Percentiles rank a stretch among this genome's conserved stretches.
phyloP scores from a whole-genome alignment of 2,797 vertebrate genomes.

The Dromococcyx pavoninus region DNA sequence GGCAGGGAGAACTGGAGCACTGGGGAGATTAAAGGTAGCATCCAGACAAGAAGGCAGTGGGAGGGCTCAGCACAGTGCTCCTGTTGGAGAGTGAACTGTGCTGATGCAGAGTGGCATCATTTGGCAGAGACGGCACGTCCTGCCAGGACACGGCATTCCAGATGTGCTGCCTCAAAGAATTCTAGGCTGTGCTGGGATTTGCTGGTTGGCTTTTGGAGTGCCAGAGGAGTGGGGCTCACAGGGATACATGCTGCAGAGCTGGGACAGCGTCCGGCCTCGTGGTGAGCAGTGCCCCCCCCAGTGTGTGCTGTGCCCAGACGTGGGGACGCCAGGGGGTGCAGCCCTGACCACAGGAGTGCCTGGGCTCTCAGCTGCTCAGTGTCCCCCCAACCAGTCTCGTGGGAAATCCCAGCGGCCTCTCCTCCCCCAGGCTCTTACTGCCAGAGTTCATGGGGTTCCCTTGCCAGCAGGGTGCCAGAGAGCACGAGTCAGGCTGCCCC shows the following conservation, averaged over 20 bases:
- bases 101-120: fast-evolving
- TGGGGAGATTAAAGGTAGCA: neutral
- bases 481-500: neutral
- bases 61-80: neutral
- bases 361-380: neutral
- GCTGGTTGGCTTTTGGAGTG: neutral
- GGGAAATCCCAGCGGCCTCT: neutral
- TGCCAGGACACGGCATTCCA: neutral
- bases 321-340: neutral
- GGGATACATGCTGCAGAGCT: neutral
- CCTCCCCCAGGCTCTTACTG: neutral
- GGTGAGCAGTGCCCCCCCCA: fast-evolving
- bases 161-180: neutral
- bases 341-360: neutral
- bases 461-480: fast-evolving
- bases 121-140: neutral
- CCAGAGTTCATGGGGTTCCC: neutral
- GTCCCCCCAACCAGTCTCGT: neutral
- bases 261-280: neutral
- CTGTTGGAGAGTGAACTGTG: neutral
- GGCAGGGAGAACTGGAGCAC: neutral
- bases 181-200: neutral
- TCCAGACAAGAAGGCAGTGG: neutral
- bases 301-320: fast-evolving
- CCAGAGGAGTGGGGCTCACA: fast-evolving